Base-by-base conservation (phyloP, 2,797 vertebrate genomes). In the Pipistrellus kuhlii region DNA sequence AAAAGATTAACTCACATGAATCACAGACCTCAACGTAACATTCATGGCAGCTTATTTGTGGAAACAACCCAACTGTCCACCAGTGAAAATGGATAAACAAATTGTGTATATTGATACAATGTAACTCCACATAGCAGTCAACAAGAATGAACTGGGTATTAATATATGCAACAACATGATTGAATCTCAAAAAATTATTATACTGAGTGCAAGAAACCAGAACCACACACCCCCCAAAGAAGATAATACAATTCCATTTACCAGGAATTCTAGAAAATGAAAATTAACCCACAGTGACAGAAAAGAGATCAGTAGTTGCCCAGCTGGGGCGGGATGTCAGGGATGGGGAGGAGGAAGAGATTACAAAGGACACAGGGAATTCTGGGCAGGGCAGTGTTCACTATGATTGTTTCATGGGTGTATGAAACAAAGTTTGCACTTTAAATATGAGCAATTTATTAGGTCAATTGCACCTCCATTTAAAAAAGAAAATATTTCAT, bases 111-210 rank as follows among this genome's bases (percentile, higher is more conserved):
- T 18, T 55, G 87, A 88, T 9, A 73, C 25, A 35, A 62, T 30
- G 32, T 13, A 81, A 91, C 62, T 94, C 77, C 68, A 83, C 6
- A 20, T 68, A 85, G 80, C 13, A 51, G 38, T 85, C 57, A 68
- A 93, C 85, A 55, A 44, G 78, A 77, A 69, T 59, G 15, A 46
- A 53, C 2, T 62, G 10, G 14, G 38, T 18, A 88, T n/a, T 92
- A 57, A 57, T 11, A 30, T 23, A 82, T 51, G 27, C 23, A 85
- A 14, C 27, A 17, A 25, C 53, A 11, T 66, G 25, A 32, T 3
- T 59, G n/a, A 89, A 64, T 53, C 46, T 86, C 62, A 78, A 46
- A 86, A 72, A 83, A 53, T 76, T 71, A 91, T 48, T 72, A 53
- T 5, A 21, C 3, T 64, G 25, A 8, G 30, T 27, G 11, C 51